Percentiles rank a stretch among this genome's conserved stretches.
phyloP scores from a whole-genome alignment of 1,140 invertebrate species.

The Asbolus verrucosus region DNA sequence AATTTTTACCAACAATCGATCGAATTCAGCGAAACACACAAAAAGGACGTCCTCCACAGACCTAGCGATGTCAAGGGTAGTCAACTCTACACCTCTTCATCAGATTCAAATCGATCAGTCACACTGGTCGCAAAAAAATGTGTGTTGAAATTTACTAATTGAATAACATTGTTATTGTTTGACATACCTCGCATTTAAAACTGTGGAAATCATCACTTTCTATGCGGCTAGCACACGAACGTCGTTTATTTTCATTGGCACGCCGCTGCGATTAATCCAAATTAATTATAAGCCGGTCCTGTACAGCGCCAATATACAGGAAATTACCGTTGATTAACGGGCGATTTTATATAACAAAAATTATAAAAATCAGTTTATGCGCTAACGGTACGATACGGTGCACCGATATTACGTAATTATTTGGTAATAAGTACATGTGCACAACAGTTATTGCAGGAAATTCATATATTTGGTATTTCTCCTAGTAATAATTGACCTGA shows the following conservation, averaged over 20 bases:
- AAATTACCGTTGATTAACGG: constrained; percentile 24
- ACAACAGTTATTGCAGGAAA: constrained; percentile 33
- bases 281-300: not conserved
- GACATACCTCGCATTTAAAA: constrained; percentile 10
- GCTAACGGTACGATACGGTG: constrained; percentile 24
- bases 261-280: no score
- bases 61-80: no score
- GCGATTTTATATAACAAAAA: constrained; percentile 21
- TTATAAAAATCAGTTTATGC: constrained; percentile 2
- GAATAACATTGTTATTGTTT: constrained; percentile 29
- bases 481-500: constrained; percentile 22
- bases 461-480: constrained; percentile 14
- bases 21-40: not conserved
- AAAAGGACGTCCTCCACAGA: constrained; percentile 1
- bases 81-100: no score
- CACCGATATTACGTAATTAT: constrained; percentile 33
- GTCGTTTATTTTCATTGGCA: not conserved
- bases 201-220: constrained; percentile 25
- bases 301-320: not conserved
- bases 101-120: not conserved
- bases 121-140: not conserved
- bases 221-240: not conserved
- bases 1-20: not conserved
- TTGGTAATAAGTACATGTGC: constrained; percentile 37
- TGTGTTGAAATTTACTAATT: constrained; percentile 13